Base-by-base conservation (phyloP, 1,140 invertebrate species). In the Neocloeon triangulifer region DNA sequence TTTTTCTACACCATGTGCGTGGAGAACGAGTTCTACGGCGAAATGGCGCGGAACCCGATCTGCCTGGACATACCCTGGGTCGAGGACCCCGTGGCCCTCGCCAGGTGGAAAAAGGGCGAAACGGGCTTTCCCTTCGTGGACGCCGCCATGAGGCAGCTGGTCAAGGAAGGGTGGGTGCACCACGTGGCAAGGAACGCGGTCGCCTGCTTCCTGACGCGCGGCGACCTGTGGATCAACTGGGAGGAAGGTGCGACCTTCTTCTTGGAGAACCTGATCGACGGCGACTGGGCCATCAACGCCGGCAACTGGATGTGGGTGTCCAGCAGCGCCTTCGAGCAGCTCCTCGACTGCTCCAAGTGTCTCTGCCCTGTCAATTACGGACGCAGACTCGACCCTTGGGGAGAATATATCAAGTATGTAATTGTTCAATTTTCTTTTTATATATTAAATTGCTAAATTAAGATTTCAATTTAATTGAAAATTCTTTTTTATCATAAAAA, bases 221-320 rank as follows among this genome's bases (percentile, higher is more conserved):
- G 73, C 13, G 69, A 71, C 9, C 55, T 77, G 13, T 77, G 73
- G 72, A 58, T 74, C 9, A 68, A 56, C 37, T 79, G 73, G 73
- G 69, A 68, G 40, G 55, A 64, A 34, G 73, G 73, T 2, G 44
- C 72, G 16, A 49, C 66, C 38, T 64, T 73, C 44, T 65, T 65
- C 44, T 48, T 68, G 3, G 61, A 65, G 43, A 71, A 73, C 41
- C 51, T 76, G 26, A 49, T 77, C 0, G 73, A 78, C 46, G 73
- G 70, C 35, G 69, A 73, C 49, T 71, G 66, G 66, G 73, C 72
- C 3, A 67, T 78, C 1, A 73, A 67, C 49, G 67, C 72, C 13
- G 74, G 72, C 17, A 78, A 77, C 51, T 78, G 74, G 74, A 75
- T 77, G 69, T 77, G 73, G 73, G 66, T 78, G 4, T 73, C 70